Evolutionary conservation across 1,140 invertebrate species (phyloP).

Genomic region (Microplitis mediator): DNA sequence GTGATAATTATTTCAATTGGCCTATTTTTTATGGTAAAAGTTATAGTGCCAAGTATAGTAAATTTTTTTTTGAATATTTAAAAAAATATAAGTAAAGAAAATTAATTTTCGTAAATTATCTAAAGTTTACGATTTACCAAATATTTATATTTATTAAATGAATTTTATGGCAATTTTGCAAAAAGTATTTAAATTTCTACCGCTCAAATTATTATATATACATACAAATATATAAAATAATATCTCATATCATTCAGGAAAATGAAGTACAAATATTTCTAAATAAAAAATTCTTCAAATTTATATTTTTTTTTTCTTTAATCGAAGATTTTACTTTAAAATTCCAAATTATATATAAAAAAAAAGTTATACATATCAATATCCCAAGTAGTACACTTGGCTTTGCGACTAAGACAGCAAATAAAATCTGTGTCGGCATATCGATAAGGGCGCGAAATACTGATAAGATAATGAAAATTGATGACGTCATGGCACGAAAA

Average conservation of each 20-base stretch:
- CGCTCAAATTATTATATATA: neutral
- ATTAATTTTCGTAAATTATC: neutral
- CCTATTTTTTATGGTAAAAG: no score
- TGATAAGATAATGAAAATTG: no score
- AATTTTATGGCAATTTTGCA: neutral
- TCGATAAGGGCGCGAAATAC: no score
- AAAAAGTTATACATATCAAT: neutral
- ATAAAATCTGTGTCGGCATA: no score
- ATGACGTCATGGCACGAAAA: no score
- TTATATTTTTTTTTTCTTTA: neutral
- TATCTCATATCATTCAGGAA: neutral
- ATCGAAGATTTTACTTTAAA: neutral
- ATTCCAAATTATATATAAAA: neutral
- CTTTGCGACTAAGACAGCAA: no score
- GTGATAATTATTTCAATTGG: no score
- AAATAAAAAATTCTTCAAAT: neutral
- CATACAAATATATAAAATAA: no score
- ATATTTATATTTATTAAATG: neutral
- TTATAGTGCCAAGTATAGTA: no score
- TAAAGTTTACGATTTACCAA: no score
- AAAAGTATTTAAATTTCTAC: neutral
- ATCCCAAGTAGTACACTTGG: neutral
- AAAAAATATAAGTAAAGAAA: neutral
- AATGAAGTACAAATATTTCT: conserved; percentile 1
- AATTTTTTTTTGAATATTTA: no score